Conservation (phyloP, 1,140 invertebrate species). For the Drosophila pandora region DNA sequence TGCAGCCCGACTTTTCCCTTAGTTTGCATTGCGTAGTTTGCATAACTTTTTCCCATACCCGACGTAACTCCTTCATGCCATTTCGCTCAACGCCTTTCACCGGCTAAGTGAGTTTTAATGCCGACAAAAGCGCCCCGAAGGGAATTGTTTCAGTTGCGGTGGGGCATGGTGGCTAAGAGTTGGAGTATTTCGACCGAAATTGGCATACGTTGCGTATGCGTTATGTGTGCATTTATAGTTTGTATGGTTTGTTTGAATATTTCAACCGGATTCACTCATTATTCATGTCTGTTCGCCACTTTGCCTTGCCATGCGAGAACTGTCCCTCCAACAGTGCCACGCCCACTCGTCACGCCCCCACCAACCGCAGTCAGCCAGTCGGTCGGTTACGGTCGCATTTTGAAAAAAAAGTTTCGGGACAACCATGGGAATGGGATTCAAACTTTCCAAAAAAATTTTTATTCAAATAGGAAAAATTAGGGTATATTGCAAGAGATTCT, state of each 20-base stretch:
- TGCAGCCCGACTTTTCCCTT: constrained; percentile 49
- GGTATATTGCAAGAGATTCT: no score
- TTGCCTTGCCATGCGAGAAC: constrained; percentile 49
- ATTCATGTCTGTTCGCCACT: constrained; percentile 76
- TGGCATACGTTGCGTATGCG: constrained; percentile 60
- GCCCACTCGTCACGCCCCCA: constrained; percentile 32
- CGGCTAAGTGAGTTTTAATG: constrained; percentile 75
- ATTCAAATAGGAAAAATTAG: constrained; percentile 21
- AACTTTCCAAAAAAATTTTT: constrained; percentile 23
- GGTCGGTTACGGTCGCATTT: constrained; percentile 24
- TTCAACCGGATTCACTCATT: constrained; percentile 61
- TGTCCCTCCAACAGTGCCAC: constrained; percentile 45
- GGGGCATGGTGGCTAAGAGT: not conserved
- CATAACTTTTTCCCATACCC: constrained; percentile 57
- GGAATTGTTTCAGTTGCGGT: constrained; percentile 2
- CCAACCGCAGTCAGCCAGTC: constrained; percentile 51
- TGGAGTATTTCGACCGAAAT: constrained; percentile 13
- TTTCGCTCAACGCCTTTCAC: constrained; percentile 7
- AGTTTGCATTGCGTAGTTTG: constrained; percentile 78
- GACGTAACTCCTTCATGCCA: constrained; percentile 1
- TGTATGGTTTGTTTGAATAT: constrained; percentile 36
- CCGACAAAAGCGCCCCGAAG: constrained; percentile 43
- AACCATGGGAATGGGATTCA: constrained; percentile 1
- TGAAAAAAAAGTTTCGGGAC: constrained; percentile 8
- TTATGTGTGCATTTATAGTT: constrained; percentile 42